phyloP scores from a whole-genome alignment of 2,797 vertebrate species.

The Danionella dracula region DNA sequence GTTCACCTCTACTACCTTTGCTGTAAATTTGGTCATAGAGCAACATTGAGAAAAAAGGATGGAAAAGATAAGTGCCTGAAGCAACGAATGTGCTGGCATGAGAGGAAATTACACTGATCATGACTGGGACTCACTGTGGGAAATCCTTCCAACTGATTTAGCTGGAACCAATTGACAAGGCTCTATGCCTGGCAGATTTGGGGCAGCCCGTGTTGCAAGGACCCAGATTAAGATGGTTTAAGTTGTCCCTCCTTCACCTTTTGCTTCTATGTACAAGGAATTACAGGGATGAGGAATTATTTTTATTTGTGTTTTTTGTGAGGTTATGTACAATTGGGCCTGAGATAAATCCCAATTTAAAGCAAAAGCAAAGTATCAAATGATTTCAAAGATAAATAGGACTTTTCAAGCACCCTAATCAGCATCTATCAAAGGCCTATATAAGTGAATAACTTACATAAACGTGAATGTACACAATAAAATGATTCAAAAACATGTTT shows the following conservation, averaged over 20 bases:
- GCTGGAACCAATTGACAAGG: slow-evolving; percentile 48
- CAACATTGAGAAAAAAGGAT: slow-evolving; percentile 17
- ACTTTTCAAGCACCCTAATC: too few species aligned
- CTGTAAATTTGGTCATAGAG: slow-evolving; percentile 47
- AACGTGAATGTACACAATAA: too few species aligned
- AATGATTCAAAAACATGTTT: too few species aligned
- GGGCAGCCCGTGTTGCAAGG: slow-evolving; percentile 57
- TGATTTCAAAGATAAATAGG: too few species aligned
- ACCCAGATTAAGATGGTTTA: slow-evolving; percentile 29
- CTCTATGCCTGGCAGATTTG: slow-evolving; percentile 57
- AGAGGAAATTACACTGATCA: slow-evolving; percentile 62
- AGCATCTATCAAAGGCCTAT: too few species aligned
- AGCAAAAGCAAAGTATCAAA: too few species aligned
- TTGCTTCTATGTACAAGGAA: neutral
- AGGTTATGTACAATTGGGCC: neutral
- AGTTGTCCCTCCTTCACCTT: slow-evolving; percentile 5
- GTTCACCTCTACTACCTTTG: slow-evolving; percentile 47
- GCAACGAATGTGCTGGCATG: slow-evolving; percentile 58
- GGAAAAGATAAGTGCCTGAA: slow-evolving; percentile 46
- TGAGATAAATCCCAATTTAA: too few species aligned
- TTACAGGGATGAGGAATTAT: too few species aligned
- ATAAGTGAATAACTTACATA: too few species aligned
- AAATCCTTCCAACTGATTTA: slow-evolving; percentile 59
- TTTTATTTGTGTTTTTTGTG: too few species aligned
- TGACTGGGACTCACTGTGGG: slow-evolving; percentile 50